phyloP scores from a whole-genome alignment of 2,888 invertebrate genomes.

The Pandemis cinnamomeana region DNA sequence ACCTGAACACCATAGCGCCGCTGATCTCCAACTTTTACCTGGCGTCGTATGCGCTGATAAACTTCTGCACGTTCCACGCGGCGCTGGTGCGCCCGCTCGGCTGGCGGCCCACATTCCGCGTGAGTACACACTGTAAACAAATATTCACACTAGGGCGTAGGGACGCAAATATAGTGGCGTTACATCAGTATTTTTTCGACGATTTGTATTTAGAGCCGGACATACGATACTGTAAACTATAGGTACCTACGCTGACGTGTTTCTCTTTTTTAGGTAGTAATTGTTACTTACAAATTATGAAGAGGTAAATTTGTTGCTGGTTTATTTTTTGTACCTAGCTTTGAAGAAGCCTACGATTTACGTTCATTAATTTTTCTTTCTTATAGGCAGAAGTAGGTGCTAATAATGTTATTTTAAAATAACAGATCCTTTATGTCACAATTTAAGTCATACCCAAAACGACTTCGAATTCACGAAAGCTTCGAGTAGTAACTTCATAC shows the following conservation, averaged over 20 bases:
- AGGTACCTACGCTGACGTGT: neutral
- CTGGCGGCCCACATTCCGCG: conserved; percentile 95
- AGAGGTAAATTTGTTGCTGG: no score
- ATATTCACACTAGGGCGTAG: neutral
- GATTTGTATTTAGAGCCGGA: conserved; percentile 21
- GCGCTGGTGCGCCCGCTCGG: conserved; percentile 94
- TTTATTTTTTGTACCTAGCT: no score
- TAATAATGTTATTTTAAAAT: no score
- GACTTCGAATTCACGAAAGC: no score
- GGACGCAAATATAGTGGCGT: conserved; percentile 8
- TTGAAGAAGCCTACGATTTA: no score
- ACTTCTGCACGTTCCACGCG: conserved; percentile 98
- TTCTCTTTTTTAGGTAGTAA: neutral
- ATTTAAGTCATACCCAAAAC: no score
- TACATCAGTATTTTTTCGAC: conserved; percentile 27
- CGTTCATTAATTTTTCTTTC: no score
- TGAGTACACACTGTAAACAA: conserved; percentile 64
- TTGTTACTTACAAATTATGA: no score
- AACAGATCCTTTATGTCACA: no score
- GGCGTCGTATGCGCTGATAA: conserved; percentile 96
- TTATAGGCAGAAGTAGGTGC: no score
- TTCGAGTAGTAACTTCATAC: neutral
- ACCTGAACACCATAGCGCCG: conserved; percentile 95
- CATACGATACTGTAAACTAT: conserved; percentile 3
- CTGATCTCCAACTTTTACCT: conserved; percentile 98